Evolutionary conservation across 2,113 vertebrate genomes (phyloP), one percentile per base, ranked within the genome.

Genomic region (Oncorhynchus kisutch): DNA sequence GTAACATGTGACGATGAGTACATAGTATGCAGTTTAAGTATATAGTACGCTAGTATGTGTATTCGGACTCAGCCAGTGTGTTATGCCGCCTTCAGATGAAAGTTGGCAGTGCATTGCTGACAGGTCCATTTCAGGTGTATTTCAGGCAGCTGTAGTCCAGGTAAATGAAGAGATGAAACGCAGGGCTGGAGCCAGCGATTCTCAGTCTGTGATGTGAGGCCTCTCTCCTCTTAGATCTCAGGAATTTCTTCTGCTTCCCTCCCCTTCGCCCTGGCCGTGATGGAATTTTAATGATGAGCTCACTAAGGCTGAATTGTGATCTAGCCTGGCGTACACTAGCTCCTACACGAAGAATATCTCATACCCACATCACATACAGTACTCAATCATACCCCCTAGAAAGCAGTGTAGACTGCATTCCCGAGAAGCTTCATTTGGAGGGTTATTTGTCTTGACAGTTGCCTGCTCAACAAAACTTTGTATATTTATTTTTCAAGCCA

Each of bases 261-360:
- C 66, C 67, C 70, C 6, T 34, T 79, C 57, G 66, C 79, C 64
- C 81, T 78, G 78, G 74, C 87, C 83, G 81, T 80, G 86, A 90
- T 80, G 49, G 82, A 87, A 88, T 89, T 88, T 89, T 88, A 85
- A 91, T 88, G 88, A 91, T 86, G 82, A 81, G 72, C 82, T 80
- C 73, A 70, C 75, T 71, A 75, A 84, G 81, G 67, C 82, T 22
- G 78, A 83, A 89, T 76, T 77, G 74, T 85, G 84, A 84, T 79
- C 79, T 77, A 8, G 11, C 14, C 31, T 67, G 34, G 70, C 66
- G 71, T 62, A 49, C 70, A 29, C 67, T 57, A 62, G 34, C 67
- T 51, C 24, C 71, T 6, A 29, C 80, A 67, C 57, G 31, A 14
- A 78, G 80, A 73, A 78, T 74, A 78, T 80, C 66, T 84, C 39